Evolutionary conservation across 2,888 invertebrate species (phyloP), one percentile per base, ranked within the genome.

Genomic region (Drosophila leonis): DNA sequence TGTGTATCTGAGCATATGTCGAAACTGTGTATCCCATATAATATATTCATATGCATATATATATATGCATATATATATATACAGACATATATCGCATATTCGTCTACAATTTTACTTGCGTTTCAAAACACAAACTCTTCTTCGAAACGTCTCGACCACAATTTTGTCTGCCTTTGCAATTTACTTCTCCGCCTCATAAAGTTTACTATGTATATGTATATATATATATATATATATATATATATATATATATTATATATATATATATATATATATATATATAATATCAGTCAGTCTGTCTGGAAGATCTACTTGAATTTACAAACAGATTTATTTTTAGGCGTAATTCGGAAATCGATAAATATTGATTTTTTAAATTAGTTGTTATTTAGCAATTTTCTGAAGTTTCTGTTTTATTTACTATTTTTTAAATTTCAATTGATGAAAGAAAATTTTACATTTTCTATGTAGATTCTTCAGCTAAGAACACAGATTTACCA

Each of bases 51-150:
- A 62, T 6, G 31, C 9, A n/a, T 20, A 61, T 20, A 20, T 4
- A 49, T 41, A 13, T 48, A 15, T 2, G 27, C 8, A 44, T 12
- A 24, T 24, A 20, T 24, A 44, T 44, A 24, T 24, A 20, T 49
- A 46, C 20, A 15, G 27, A n/a, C 5, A 4, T n/a, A 41, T 51
- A 37, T 56, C 13, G 12, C 10, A 10, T 13, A 52, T 62, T 54
- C 24, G 44, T 35, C 57, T 33, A 66, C 24, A 72, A 75, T 59
- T 65, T 67, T 73, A 52, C 82, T 70, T 27, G 46, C 64, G 48
- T 82, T 86, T 69, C 83, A 72, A 75, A 78, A 82, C 52, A 66
- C 20, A 10, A 65, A 62, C 20, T 68, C 82, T 83, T 80, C 69
- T 60, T 54, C 55, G 78, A 81, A 82, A 60, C 71, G 54, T 49